Evolutionary conservation across 2,797 vertebrate species (phyloP).

Genomic region (Coluber constrictor): DNA sequence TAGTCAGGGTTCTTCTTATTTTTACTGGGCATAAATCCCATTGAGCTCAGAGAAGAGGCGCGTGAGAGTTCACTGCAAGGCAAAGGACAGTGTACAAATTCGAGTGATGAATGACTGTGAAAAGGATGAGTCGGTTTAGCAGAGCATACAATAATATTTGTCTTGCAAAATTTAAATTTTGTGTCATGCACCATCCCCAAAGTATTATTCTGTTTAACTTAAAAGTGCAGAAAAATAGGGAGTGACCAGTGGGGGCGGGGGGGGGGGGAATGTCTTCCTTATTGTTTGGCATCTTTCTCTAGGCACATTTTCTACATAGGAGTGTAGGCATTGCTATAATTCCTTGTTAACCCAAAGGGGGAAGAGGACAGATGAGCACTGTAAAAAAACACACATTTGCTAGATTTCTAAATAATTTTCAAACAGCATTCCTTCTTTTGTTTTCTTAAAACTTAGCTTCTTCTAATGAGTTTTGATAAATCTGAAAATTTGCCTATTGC

Average conservation of each 20-base stretch:
- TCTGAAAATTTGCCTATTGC: background rate
- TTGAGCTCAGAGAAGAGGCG: background rate
- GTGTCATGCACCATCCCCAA: background rate
- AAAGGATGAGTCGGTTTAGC: background rate
- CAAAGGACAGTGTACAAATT: background rate
- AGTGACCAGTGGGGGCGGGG: background rate
- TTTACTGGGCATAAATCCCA: background rate
- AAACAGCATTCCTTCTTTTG: background rate
- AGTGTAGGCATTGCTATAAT: background rate
- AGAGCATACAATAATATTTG: background rate
- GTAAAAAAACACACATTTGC: background rate
- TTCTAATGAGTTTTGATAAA: background rate
- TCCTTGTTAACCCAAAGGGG: background rate
- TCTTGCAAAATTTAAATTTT: background rate
- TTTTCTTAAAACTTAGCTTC: background rate
- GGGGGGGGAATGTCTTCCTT: background rate
- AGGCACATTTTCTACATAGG: background rate
- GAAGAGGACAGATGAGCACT: background rate
- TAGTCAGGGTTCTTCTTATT: background rate
- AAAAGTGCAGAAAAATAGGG: background rate
- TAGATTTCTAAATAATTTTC: background rate
- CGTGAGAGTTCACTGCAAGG: background rate
- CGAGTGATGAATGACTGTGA: background rate
- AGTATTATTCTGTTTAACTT: background rate
- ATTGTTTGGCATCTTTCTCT: background rate